A percentile compares a stretch with the other conserved stretches of the same genome.
Conservation (phyloP, 2,888 invertebrate species). For the Yponomeuta sedellus region DNA sequence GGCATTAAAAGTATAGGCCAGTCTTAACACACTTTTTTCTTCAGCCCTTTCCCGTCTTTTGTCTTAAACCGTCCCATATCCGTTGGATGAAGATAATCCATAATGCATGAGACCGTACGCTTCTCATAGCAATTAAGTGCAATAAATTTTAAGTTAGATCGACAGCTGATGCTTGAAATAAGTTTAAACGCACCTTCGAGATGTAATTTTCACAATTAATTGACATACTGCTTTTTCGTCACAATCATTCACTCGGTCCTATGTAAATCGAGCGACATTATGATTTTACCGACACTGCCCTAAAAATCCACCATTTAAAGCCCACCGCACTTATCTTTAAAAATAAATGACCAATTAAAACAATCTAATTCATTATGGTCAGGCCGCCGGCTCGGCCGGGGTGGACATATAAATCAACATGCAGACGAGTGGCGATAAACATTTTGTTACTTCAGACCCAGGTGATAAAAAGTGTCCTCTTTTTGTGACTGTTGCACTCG, state of each 20-base stretch:
- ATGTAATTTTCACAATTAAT: not conserved
- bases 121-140: constrained; percentile 68
- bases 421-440: constrained; percentile 72
- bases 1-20: constrained; percentile 63
- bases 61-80: constrained; percentile 60
- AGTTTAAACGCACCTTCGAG: not conserved
- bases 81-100: constrained; percentile 54
- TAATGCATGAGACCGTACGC: constrained; percentile 64
- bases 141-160: constrained; percentile 69
- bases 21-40: constrained; percentile 64
- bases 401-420: constrained; percentile 73
- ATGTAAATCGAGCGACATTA: not conserved
- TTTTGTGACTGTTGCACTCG: constrained; percentile 58
- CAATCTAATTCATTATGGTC: constrained; percentile 69
- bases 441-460: constrained; percentile 73
- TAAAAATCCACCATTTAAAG: constrained; percentile 40
- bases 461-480: constrained; percentile 69
- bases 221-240: not conserved
- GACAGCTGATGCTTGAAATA: constrained; percentile 54
- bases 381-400: constrained; percentile 49
- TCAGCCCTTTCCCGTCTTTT: constrained; percentile 52
- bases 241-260: not conserved
- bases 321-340: constrained; percentile 56
- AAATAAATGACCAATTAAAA: constrained; percentile 75
- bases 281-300: constrained; percentile 38